phyloP scores from a whole-genome alignment of 1,140 invertebrate species.

The Tetramorium parvispinum region DNA sequence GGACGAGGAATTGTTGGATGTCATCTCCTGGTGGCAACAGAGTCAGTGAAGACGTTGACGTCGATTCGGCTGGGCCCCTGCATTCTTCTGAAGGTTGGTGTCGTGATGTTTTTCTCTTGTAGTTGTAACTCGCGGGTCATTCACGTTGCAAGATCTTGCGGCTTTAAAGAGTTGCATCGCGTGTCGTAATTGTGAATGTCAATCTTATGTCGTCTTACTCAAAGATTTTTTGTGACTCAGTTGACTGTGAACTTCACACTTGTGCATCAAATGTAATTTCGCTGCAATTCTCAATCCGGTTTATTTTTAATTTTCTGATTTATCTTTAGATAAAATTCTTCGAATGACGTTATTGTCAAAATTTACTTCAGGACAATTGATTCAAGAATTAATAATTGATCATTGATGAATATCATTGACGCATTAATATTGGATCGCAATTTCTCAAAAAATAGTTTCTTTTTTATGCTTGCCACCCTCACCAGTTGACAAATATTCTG shows the following conservation, averaged over 20 bases:
- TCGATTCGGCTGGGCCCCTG: neutral
- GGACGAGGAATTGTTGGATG: constrained; percentile 96
- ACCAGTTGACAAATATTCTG: constrained; percentile 65
- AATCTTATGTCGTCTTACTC: neutral
- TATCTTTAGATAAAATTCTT: neutral
- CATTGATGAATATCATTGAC: neutral
- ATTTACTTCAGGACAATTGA: neutral
- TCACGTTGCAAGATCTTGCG: neutral
- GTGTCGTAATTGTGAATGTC: neutral
- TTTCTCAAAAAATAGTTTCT: constrained; percentile 37
- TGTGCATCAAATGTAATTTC: neutral
- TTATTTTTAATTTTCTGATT: neutral
- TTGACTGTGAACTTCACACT: neutral
- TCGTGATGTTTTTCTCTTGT: constrained; percentile 24
- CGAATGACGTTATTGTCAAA: neutral
- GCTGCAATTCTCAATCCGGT: neutral
- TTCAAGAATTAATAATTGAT: neutral
- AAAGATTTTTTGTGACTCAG: neutral
- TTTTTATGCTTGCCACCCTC: constrained; percentile 58
- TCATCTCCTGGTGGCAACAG: constrained; percentile 94
- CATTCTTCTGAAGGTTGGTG: constrained; percentile 71
- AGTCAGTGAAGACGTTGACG: constrained; percentile 79
- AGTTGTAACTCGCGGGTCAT: constrained; percentile 25
- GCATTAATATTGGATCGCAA: neutral
- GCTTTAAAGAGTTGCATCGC: neutral